These are phyloP conservation scores for Macrocentrus cingulum DNA, from an alignment of 1,140 invertebrate genomes.

Conservation along the genomic window DNA sequence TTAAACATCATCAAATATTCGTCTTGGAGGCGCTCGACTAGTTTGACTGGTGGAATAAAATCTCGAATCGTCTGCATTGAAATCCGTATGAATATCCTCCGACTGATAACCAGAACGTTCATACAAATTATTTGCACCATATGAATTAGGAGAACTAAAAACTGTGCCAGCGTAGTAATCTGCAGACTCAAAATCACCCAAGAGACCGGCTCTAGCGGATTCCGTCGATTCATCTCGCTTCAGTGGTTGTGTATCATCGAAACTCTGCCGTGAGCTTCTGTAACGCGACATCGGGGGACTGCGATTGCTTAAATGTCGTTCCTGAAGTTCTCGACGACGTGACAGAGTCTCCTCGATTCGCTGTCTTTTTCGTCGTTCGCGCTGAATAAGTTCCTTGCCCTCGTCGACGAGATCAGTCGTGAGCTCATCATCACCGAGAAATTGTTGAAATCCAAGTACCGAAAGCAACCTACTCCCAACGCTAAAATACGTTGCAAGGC, in stretches of 20 bases:
- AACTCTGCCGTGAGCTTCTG: constrained; percentile 59
- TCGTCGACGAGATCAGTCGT: constrained; percentile 92
- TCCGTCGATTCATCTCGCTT: constrained; percentile 61
- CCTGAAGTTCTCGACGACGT: constrained; percentile 71
- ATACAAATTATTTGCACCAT: constrained; percentile 55
- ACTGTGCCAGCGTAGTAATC: constrained; percentile 63
- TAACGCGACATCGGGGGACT: constrained; percentile 55
- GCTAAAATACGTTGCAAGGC: constrained; percentile 92
- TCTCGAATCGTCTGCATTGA: constrained; percentile 44
- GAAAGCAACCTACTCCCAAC: constrained; percentile 87
- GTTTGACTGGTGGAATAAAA: constrained; percentile 34
- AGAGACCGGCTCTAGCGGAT: constrained; percentile 65
- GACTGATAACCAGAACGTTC: constrained; percentile 48
- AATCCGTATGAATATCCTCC: constrained; percentile 45
- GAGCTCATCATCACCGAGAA: constrained; percentile 90
- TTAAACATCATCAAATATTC: constrained; percentile 86
- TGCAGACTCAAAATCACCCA: constrained; percentile 65
- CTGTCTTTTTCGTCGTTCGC: constrained; percentile 82
- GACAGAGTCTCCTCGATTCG: constrained; percentile 76
- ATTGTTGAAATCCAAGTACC: constrained; percentile 92
- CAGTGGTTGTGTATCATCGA: constrained; percentile 50
- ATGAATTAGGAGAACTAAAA: constrained; percentile 54
- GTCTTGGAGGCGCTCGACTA: constrained; percentile 64
- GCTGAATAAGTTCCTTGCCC: constrained; percentile 84
- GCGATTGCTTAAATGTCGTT: constrained; percentile 64